These are phyloP conservation scores for Sebastes oblongus DNA, from an alignment of 2,797 vertebrate species.

Conservation along the genomic window DNA sequence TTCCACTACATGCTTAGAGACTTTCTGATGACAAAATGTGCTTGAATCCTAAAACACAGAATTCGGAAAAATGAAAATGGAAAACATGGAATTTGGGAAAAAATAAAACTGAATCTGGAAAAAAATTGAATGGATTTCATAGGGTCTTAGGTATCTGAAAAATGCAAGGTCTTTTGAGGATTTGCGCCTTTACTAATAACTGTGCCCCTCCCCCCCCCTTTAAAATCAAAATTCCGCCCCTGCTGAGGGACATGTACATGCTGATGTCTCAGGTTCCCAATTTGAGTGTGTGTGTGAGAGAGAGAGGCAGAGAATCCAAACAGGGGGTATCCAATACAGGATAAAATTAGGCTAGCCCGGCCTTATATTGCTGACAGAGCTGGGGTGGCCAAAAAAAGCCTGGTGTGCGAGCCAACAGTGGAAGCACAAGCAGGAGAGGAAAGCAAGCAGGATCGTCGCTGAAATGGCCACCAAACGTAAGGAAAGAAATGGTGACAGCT, in stretches of 20 bases:
- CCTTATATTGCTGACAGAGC: slow-evolving; percentile 83
- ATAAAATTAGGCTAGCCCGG: slow-evolving; percentile 85
- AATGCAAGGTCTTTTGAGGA: background rate
- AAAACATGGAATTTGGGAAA: too few relatives aligned
- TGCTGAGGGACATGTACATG: slow-evolving; percentile 53
- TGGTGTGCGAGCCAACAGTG: slow-evolving; percentile 54
- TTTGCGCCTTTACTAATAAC: background rate
- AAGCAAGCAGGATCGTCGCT: slow-evolving; percentile 58
- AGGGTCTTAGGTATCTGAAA: too few relatives aligned
- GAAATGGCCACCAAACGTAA: slow-evolving; percentile 87
- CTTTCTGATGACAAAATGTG: too few relatives aligned
- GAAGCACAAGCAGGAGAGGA: slow-evolving; percentile 61
- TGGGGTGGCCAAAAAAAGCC: slow-evolving; percentile 84
- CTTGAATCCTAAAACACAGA: too few relatives aligned
- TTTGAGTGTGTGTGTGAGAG: slow-evolving; percentile 24
- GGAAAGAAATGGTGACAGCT: slow-evolving; percentile 54
- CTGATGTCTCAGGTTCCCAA: slow-evolving; percentile 73
- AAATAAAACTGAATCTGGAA: too few relatives aligned
- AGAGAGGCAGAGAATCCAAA: slow-evolving; percentile 42
- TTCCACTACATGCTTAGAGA: too few relatives aligned
- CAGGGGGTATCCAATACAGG: slow-evolving; percentile 81
- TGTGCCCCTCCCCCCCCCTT: background rate
- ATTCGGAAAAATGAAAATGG: too few relatives aligned
- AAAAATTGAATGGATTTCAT: too few relatives aligned
- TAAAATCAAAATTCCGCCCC: background rate